Base-by-base conservation (phyloP, 2,888 invertebrate genomes). In the Odontocerum albicorne region DNA sequence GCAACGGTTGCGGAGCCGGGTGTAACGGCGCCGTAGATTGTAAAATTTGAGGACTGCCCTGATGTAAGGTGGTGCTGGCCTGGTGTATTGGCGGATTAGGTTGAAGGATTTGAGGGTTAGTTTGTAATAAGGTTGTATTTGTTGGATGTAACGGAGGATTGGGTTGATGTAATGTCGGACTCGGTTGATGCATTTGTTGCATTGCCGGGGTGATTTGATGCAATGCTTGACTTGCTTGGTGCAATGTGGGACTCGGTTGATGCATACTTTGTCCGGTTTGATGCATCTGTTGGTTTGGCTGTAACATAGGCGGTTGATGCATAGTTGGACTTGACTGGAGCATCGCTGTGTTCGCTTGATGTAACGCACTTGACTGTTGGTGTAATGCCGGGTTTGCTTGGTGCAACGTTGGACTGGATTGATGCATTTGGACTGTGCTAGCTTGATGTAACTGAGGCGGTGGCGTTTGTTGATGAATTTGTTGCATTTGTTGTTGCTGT, bases 401-500 rank as follows among this genome's bases (percentile, higher is more conserved):
- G 27, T 50, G 49, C 10, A 56, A 17, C 17, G 45, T 45, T 20
- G 40, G 49, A 27, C 49, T 53, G 10, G 51, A 13, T 36, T 32
- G 43, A 21, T 43, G 42, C 22, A 27, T 33, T 16, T 45, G 53
- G 21, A 39, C n/a, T 3, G 38, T 38, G 17, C n/a, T 38, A 3
- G n/a, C 4, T n/a, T 39, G 22, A 32, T 40, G 54, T 10, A 42
- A 19, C 33, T 19, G 40, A 20, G 43, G 52, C 33, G 38, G 49
- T 21, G 54, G 47, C 17, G 45, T 56, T 43, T 32, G 50, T 22
- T 35, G 45, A 27, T 51, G 47, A 12, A 55, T 36, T 15, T 46
- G 40, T 17, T 49, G 49, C 13, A 35, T 66, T 51, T 47, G 42
- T 2, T 57, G 45, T 19, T 58, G 53, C n/a, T 57, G 49, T 55